These are phyloP conservation scores for Eumerus sabulonum DNA, from an alignment of 2,888 invertebrate genomes.

Conservation along the genomic window DNA sequence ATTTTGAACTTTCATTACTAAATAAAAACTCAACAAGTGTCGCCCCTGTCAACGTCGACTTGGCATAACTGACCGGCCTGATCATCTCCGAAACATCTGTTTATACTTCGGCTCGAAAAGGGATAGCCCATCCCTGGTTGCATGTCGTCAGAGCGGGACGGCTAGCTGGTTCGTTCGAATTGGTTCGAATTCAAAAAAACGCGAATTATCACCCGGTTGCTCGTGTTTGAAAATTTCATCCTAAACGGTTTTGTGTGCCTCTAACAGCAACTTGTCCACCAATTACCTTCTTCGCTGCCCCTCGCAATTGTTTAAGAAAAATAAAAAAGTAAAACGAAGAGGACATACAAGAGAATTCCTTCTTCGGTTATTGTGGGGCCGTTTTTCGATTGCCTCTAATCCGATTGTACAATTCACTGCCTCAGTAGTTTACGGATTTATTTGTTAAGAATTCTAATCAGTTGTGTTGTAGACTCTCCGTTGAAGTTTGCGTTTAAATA, in stretches of 20 bases:
- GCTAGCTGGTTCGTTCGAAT: conserved; percentile 36
- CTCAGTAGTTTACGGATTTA: conserved; percentile 25
- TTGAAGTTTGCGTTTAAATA: conserved; percentile 5
- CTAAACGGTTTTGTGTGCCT: conserved; percentile 64
- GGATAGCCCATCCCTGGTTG: neutral
- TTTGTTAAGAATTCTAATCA: conserved; percentile 42
- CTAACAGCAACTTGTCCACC: conserved; percentile 56
- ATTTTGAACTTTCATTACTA: no score
- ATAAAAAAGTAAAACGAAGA: no score
- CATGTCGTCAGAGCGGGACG: conserved; percentile 28
- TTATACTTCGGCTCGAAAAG: conserved; percentile 2
- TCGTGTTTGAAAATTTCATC: conserved; percentile 60
- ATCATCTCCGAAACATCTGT: conserved; percentile 49
- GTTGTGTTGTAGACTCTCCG: conserved; percentile 16
- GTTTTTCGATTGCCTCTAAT: conserved; percentile 25
- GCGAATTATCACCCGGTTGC: conserved; percentile 54
- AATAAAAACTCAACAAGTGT: neutral
- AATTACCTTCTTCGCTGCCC: conserved; percentile 52
- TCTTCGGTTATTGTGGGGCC: conserved; percentile 21
- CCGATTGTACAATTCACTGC: conserved; percentile 5
- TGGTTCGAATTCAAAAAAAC: conserved; percentile 61
- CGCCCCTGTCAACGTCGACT: neutral
- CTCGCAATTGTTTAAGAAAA: conserved; percentile 33
- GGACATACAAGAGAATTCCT: neutral
- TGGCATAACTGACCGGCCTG: conserved; percentile 37